A percentile compares a stretch with the other conserved stretches of the same genome.
phyloP scores from a whole-genome alignment of 2,888 invertebrate species.

The Apotomis betuletana region DNA sequence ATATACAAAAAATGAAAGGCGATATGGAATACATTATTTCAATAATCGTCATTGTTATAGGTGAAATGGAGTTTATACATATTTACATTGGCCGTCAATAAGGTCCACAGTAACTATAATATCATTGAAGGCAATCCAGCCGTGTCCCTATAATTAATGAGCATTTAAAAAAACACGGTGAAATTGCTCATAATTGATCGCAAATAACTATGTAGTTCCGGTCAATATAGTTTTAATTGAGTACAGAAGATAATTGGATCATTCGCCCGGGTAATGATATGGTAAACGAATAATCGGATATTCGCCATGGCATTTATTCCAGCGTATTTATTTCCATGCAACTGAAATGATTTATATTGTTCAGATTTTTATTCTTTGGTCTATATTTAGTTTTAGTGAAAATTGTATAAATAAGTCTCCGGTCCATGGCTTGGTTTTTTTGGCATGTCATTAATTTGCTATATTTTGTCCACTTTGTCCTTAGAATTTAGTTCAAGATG shows the following conservation, averaged over 20 bases:
- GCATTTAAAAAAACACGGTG: slow-evolving; percentile 29
- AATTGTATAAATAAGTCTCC: no score
- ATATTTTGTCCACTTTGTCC: no score
- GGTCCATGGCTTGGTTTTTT: no score
- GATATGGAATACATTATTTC: no score
- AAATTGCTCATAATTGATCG: slow-evolving; percentile 33
- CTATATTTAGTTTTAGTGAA: no score
- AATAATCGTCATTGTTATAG: no score
- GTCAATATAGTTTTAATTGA: slow-evolving; percentile 51
- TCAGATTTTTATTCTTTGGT: no score
- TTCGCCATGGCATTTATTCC: slow-evolving; percentile 46
- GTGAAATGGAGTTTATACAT: not conserved
- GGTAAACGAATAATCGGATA: slow-evolving; percentile 49
- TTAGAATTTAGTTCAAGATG: no score
- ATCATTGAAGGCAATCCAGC: slow-evolving; percentile 14
- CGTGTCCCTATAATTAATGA: slow-evolving; percentile 18
- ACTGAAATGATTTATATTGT: not conserved
- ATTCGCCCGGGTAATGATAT: slow-evolving; percentile 51
- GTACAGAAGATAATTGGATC: slow-evolving; percentile 54
- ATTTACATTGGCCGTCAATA: not conserved
- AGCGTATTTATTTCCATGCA: not conserved
- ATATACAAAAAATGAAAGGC: no score
- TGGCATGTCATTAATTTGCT: no score
- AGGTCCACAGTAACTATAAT: not conserved
- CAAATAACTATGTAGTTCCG: slow-evolving; percentile 45